Evolutionary conservation across 1,140 invertebrate species (phyloP), one percentile per base, ranked within the genome.

Genomic region (Drosophila sproati): DNA sequence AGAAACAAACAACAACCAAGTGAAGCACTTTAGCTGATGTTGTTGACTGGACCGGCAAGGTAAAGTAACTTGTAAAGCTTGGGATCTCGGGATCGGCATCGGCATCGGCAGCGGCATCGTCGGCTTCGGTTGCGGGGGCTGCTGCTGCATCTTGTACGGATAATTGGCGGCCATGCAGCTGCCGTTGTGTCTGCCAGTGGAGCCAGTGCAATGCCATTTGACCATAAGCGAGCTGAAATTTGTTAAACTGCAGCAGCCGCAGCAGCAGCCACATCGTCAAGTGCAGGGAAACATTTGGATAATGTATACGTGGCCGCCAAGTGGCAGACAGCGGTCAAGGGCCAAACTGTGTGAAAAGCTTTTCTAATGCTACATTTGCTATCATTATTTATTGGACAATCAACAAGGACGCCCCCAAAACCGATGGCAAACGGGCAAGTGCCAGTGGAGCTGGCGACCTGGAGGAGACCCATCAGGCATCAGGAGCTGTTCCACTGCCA

Each of bases 141-240:
- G 80, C 82, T 81, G 73, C 43, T 70, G 80, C 69, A 80, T 68
- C 83, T 88, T 88, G 83, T 88, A 88, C 80, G 83, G 83, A 88
- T 88, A 88, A 89, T 89, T 88, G 85, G 85, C 80, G 80, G 73
- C 78, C 69, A 82, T 79, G 70, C 69, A 54, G 71, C 77, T 82
- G 83, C 85, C 83, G 85, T 73, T 74, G 77, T 85, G 83, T 88
- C 80, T 88, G 70, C 55, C 60, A 54, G 39, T 34, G 54, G 12
- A 47, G 60, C 41, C 60, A 68, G 80, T 80, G 80, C 77, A 78
- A 75, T 89, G 85, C 80, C 85, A 89, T 89, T 89, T 89, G 85
- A 85, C 85, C 85, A 89, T 89, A 89, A 89, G 90, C 86, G 85
- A 90, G 85, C 78, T 67, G 68, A 78, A 89, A 89, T 89, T 89